Evolutionary conservation across 92 coral and sea anemone species (phyloP).

Genomic region (Epizoanthus stellaris): DNA sequence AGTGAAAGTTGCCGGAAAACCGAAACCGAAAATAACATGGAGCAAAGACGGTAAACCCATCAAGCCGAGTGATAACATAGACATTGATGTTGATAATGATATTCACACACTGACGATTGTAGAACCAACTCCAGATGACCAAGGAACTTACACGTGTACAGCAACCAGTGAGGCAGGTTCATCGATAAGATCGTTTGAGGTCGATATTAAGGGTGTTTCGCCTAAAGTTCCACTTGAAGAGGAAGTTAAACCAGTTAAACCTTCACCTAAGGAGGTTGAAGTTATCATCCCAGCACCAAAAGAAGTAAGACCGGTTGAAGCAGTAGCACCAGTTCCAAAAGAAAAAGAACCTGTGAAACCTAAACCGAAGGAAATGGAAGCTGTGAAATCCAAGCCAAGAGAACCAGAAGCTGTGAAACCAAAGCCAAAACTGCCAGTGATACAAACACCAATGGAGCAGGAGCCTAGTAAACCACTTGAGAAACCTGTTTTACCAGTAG

Average conservation of each 20-base stretch:
- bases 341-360: not conserved
- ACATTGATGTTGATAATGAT: slow-evolving; percentile 57
- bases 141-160: slow-evolving; percentile 72
- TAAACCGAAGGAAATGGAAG: not conserved
- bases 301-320: not conserved
- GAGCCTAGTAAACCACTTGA: not conserved
- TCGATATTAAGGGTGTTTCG: slow-evolving; percentile 63
- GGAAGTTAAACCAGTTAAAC: not conserved
- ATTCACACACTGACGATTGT: slow-evolving; percentile 45
- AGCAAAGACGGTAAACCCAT: slow-evolving; percentile 62
- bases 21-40: slow-evolving; percentile 71
- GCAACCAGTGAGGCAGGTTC: slow-evolving; percentile 76
- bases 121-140: slow-evolving; percentile 62
- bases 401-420: not conserved
- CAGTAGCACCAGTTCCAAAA: slow-evolving; percentile 3
- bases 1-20: slow-evolving; percentile 70
- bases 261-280: slow-evolving; percentile 23
- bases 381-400: not conserved
- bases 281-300: slow-evolving; percentile 2
- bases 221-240: not conserved
- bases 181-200: slow-evolving; percentile 54
- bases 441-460: not conserved
- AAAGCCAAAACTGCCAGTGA: not conserved
- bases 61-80: slow-evolving; percentile 39
- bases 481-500: slow-evolving; percentile 12